Conservation (phyloP, 2,113 vertebrate genomes). For the Plecturocebus donacophilus region DNA sequence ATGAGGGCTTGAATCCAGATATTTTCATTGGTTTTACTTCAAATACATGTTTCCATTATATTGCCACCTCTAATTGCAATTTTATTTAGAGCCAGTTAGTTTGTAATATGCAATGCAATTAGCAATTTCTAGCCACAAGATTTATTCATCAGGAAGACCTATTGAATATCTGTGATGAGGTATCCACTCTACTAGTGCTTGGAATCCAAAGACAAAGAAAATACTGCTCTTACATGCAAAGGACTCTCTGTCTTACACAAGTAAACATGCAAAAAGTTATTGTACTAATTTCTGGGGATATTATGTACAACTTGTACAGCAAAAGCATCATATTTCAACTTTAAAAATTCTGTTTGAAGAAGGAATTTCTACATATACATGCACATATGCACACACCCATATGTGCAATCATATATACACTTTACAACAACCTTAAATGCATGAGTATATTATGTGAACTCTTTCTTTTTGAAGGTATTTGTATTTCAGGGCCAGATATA, state of each 20-base stretch:
- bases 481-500: not conserved
- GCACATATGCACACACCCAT: not conserved
- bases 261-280: not conserved
- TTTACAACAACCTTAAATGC: not conserved
- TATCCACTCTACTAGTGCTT: not conserved
- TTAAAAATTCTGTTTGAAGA: not conserved
- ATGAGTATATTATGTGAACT: not conserved
- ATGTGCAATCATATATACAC: not conserved
- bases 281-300: not conserved
- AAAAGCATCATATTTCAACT: not conserved
- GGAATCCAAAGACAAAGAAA: not conserved
- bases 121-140: not conserved
- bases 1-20: not conserved
- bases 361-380: not conserved
- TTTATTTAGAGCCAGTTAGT: not conserved
- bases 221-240: not conserved
- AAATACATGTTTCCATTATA: not conserved
- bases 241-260: not conserved
- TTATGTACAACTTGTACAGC: not conserved
- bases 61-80: not conserved
- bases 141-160: not conserved
- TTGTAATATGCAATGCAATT: not conserved
- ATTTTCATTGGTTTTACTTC: constrained; percentile 9
- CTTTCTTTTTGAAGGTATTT: not conserved
- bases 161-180: not conserved